Percentiles rank a stretch among this genome's conserved stretches.
phyloP scores from a whole-genome alignment of 1,140 invertebrate genomes.

The Lysiphlebus fabarum region DNA sequence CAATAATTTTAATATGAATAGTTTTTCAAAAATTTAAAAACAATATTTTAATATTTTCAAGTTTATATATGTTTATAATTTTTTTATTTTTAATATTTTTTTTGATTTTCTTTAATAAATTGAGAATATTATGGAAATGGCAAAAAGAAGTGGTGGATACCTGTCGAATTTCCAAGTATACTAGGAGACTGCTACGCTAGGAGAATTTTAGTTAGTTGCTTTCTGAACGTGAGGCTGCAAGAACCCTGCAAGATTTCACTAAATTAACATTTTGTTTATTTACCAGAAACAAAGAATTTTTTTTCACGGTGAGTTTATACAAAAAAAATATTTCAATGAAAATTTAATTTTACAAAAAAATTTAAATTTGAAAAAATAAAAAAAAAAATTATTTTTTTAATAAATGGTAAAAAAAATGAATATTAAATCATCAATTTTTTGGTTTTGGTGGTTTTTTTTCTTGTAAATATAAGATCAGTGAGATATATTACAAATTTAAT shows the following conservation, averaged over 20 bases:
- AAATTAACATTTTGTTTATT: not conserved
- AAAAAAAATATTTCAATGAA: not conserved
- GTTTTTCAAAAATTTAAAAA: too few species aligned
- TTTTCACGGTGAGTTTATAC: not conserved
- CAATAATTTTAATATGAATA: too few species aligned
- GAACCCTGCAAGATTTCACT: slow-evolving; percentile 27
- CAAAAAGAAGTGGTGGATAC: slow-evolving; percentile 42
- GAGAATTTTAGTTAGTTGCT: slow-evolving; percentile 43
- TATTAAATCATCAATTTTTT: too few species aligned
- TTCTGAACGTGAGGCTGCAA: slow-evolving; percentile 47
- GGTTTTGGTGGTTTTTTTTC: too few species aligned
- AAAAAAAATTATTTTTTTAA: not conserved
- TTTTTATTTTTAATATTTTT: too few species aligned
- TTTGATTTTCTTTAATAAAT: not conserved
- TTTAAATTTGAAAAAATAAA: not conserved
- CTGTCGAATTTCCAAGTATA: slow-evolving; percentile 51
- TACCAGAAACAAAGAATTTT: not conserved
- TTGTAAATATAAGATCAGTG: too few species aligned
- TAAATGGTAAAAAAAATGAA: too few species aligned
- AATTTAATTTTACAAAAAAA: not conserved
- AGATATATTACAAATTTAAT: too few species aligned
- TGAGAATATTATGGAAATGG: slow-evolving; percentile 14
- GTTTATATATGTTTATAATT: too few species aligned
- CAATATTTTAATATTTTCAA: too few species aligned
- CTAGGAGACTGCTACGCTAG: slow-evolving; percentile 49